Base-by-base conservation (phyloP, 1,140 invertebrate genomes). In the Mactra quadrangularis region DNA sequence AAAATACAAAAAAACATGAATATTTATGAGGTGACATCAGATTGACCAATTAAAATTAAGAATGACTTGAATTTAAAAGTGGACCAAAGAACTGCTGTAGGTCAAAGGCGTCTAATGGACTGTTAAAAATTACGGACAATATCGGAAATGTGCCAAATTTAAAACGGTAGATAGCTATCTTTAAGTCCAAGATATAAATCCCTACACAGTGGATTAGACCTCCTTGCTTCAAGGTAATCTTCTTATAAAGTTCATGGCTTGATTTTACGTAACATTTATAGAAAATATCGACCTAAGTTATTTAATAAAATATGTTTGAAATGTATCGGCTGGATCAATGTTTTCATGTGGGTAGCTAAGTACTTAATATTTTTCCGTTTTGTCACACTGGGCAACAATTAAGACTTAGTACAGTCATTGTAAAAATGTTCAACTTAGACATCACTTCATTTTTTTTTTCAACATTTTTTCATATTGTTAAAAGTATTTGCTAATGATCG, bases 241-340 rank as follows among this genome's bases (percentile, higher is more conserved):
- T 53, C 70, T 72, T 72, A 35, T 35, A 35, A 55, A 55, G 70
- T 57, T 72, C 53, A 72, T 53, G 50, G 50, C 31, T 22, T 19
- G 35, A 52, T 38, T 45, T 72, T 55, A 41, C 45, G 25, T 68
- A 72, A 72, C n/a, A 72, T 25, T 22, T 55, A 57, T 33, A 38
- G 66, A 52, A 47, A 38, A 31, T 55, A 55, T 22, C 1, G 27
- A 41, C 50, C 3, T 29, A 19, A 55, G 52, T 38, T 72, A 72
- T 72, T 72, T 13, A 55, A n/a, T n/a, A 47, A 72, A 55, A 57
- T 25, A 72, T 72, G 33, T 72, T 13, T 6, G 35, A 55, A 72
- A 72, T 72, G 33, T 72, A 33, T n/a, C n/a, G n/a, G n/a, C n/a
- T n/a, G n/a, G n/a, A n/a, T 72, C 50, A 55, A 57, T 72, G 35